Evolutionary conservation across 2,113 vertebrate genomes (phyloP).

Genomic region (Amphiprion percula): DNA sequence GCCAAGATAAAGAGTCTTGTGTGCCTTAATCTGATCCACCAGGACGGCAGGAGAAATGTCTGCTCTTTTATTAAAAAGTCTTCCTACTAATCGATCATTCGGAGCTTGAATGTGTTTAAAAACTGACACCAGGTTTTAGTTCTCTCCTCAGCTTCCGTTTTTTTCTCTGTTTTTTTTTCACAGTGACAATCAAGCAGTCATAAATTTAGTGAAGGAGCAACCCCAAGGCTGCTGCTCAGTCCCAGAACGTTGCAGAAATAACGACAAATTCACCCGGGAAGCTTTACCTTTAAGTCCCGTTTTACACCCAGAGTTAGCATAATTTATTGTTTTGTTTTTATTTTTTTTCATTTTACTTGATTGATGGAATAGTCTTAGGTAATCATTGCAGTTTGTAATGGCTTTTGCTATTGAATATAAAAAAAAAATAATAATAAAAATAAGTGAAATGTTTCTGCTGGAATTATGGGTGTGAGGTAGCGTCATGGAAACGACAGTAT

Average conservation of each 20-base stretch:
- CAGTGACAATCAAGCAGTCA: constrained; percentile 69
- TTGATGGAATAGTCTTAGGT: constrained; percentile 76
- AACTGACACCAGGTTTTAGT: constrained; percentile 16
- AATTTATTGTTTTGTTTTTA: constrained; percentile 79
- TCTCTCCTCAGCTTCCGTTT: neutral
- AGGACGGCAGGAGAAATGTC: constrained; percentile 27
- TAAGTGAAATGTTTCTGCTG: constrained; percentile 55
- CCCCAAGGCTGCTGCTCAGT: constrained; percentile 25
- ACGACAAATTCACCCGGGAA: constrained; percentile 60
- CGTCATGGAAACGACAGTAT: constrained; percentile 58
- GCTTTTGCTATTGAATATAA: constrained; percentile 60
- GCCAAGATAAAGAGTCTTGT: constrained; percentile 43
- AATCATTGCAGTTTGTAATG: constrained; percentile 72
- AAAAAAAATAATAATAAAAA: neutral
- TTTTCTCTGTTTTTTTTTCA: constrained; percentile 7
- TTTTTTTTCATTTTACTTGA: constrained; percentile 71
- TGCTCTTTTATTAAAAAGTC: constrained; percentile 18
- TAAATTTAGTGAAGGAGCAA: constrained; percentile 39
- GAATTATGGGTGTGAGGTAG: constrained; percentile 72
- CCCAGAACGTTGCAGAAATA: constrained; percentile 42
- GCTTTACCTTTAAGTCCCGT: constrained; percentile 58
- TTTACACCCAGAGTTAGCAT: constrained; percentile 75
- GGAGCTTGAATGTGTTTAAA: constrained; percentile 31
- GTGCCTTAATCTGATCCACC: constrained; percentile 81
- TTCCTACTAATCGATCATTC: constrained; percentile 23